These are phyloP conservation scores for Vidua macroura DNA, from an alignment of 2,113 vertebrate genomes.

Conservation along the genomic window DNA sequence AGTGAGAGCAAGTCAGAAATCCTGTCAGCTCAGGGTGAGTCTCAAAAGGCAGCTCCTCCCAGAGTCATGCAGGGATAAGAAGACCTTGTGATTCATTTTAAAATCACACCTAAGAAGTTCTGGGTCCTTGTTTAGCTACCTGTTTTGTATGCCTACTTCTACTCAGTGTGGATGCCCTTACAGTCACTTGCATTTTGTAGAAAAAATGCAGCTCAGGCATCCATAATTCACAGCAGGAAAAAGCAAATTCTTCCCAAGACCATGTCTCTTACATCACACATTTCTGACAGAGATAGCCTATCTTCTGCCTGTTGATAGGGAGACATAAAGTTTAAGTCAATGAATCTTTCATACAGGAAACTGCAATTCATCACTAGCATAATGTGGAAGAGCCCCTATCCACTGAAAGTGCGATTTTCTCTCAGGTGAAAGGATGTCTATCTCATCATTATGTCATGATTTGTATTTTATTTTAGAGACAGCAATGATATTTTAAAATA, in stretches of 20 bases:
- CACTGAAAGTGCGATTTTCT: background rate
- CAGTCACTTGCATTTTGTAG: background rate
- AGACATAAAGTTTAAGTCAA: constrained; percentile 19
- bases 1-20: background rate
- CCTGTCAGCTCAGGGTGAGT: background rate
- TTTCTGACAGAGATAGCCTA: constrained; percentile 43
- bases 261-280: constrained; percentile 36
- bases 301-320: constrained; percentile 37
- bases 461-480: background rate
- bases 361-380: constrained; percentile 17
- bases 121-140: background rate
- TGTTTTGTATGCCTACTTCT: background rate
- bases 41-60: background rate
- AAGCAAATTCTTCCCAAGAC: constrained; percentile 1
- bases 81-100: background rate
- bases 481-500: constrained; percentile 44
- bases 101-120: background rate
- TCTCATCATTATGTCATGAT: constrained; percentile 40
- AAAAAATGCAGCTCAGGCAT: background rate
- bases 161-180: background rate
- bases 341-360: constrained; percentile 24
- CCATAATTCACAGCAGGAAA: background rate
- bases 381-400: background rate
- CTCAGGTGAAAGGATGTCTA: background rate
- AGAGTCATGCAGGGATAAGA: background rate